Conservation (phyloP, 2,797 vertebrate genomes). For the Mallotus villosus region DNA sequence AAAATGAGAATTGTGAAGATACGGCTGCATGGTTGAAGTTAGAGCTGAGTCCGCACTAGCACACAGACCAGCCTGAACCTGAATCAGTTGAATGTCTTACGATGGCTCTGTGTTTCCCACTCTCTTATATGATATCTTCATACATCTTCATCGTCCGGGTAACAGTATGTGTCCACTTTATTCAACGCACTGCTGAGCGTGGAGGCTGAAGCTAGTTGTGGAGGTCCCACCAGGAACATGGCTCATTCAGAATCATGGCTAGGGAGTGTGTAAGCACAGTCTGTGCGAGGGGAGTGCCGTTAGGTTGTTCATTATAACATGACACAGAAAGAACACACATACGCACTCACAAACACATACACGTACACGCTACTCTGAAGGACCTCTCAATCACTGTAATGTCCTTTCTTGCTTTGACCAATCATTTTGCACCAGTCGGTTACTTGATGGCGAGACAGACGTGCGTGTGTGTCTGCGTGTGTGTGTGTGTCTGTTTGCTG, state of each 20-base stretch:
- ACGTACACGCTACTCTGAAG: slow-evolving; percentile 18
- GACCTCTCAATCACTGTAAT: slow-evolving; percentile 2
- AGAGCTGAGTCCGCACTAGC: slow-evolving; percentile 30
- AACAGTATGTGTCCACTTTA: no score
- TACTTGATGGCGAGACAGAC: neutral
- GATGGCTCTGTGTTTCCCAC: slow-evolving; percentile 10
- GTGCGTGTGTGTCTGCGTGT: neutral
- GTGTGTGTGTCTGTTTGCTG: slow-evolving; percentile 21
- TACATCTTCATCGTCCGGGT: no score
- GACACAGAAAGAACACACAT: slow-evolving; percentile 45
- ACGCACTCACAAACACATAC: slow-evolving; percentile 35
- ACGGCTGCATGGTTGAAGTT: neutral
- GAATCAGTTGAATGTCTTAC: slow-evolving; percentile 2
- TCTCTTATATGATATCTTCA: no score
- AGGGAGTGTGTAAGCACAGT: slow-evolving; percentile 12
- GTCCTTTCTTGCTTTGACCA: slow-evolving; percentile 26
- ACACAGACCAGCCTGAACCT: slow-evolving; percentile 27
- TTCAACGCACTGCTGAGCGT: slow-evolving; percentile 5
- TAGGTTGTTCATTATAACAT: slow-evolving; percentile 52
- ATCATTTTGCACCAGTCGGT: slow-evolving; percentile 31
- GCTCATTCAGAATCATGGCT: neutral
- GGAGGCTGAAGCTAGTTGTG: neutral
- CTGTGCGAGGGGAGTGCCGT: slow-evolving; percentile 35
- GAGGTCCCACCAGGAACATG: slow-evolving; percentile 14
- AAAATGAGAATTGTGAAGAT: slow-evolving; percentile 12